Base-by-base conservation (phyloP, 2,797 vertebrate species). In the Ambastaia sidthimunki region DNA sequence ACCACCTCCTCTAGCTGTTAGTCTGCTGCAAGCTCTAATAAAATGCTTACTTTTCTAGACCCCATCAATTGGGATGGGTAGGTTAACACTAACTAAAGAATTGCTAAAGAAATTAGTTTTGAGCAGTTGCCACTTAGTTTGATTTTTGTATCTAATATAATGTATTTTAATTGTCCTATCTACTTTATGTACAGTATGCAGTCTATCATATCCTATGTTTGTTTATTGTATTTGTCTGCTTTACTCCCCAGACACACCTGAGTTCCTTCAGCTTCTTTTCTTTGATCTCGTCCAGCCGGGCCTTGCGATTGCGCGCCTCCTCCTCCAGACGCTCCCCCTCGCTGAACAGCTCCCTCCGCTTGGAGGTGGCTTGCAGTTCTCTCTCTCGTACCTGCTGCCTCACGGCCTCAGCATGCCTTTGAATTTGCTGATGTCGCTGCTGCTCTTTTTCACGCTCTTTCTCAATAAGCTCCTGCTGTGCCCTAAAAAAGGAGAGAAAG, bases 211-310 rank as follows among this genome's bases (percentile, higher is more conserved):
- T 37, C 6, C 34, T 37, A 37, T 37, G 34, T 37, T 7, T 44
- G 41, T 47, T 47, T 11, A 4, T 12, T 11, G 7, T 31, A 37
- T 10, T 6, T 50, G 31, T 16, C 4, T 23, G 13, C 19, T 16
- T 23, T 7, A 44, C 10, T 44, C 41, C 41, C 34, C 18, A 13
- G 34, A 81, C 92, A 87, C 73, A 98, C 97, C 92, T 96, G 44
- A 98, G 93, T 82, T 98, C 96, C 59, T 87, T 90, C 0, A 99
- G 86, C 86, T 96, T 97, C 85, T 93, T 95, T 74, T 90, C 88
- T 86, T 95, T 96, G 84, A 97, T 89, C 19, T 92, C 91, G 0
- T 91, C 57, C 0, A 99, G 92, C 62, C 85, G 91, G 44, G 89
- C 76, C 0, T 89, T 91, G 31, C 92, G 93, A 76, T 85, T 91